Evolutionary conservation across 2,113 vertebrate genomes (phyloP), one percentile per base, ranked within the genome.

Genomic region (Crotalus tigris): DNA sequence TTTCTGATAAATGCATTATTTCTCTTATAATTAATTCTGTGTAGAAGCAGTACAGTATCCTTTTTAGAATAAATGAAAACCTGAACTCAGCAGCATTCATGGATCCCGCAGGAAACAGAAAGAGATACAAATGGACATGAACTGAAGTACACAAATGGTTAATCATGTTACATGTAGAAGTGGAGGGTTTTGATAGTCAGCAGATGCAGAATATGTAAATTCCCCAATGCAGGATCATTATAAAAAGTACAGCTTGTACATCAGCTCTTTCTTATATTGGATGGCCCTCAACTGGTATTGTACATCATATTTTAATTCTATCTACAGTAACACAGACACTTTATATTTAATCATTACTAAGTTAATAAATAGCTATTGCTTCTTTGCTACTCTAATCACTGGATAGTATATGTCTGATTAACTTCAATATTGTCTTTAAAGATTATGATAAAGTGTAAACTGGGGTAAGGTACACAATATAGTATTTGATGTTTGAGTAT

Each of bases 311-410:
- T 1, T 93, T 94, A 90, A 11, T 5, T 88, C 91, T 92, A 46
- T 95, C 93, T 57, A 51, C 8, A 7, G 49, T 51, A 93, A 92
- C 91, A 86, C 89, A 81, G 1, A 15, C 51, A 87, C 92, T 92
- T 87, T 90, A 93, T 91, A 33, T 53, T 46, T 88, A 93, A 33
- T 54, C 44, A 91, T 15, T 95, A 4, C 90, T 49, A 89, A 54
- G 17, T 92, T 95, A 95, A 94, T 90, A 95, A 94, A 92, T 55
- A 92, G 29, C 86, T 94, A 93, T 86, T 93, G 57, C 24, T 91
- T 92, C 85, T 92, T 93, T 89, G 69, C 53, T 81, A 9, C 92
- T 93, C 90, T 11, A 89, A 33, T 89, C 93, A 26, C 61, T 94
- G 87, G 86, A 90, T 4, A 93, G 92, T 6, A 1, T 21, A 85